Evolutionary conservation across 2,888 invertebrate species (phyloP).

Genomic region (Aelia acuminata): DNA sequence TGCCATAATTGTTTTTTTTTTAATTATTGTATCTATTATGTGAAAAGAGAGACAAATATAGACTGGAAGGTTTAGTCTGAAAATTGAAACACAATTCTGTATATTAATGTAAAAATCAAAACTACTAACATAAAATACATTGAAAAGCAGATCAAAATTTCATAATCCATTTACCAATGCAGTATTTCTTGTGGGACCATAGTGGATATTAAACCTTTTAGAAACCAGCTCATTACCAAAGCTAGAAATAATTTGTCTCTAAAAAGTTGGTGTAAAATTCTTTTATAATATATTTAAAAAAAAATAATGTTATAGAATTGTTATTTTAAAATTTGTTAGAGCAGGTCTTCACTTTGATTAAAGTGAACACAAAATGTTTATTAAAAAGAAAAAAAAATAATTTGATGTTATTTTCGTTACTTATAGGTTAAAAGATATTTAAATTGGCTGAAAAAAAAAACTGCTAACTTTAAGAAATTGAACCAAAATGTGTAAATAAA

Average conservation of each 20-base stretch:
- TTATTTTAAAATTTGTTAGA: conserved; percentile 57
- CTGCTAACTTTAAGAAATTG: conserved; percentile 13
- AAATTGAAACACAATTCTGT: not conserved
- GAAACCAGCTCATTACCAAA: conserved; percentile 28
- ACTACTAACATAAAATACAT: not conserved
- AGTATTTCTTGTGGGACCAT: conserved; percentile 45
- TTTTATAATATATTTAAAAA: conserved; percentile 2
- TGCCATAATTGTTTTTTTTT: conserved; percentile 52
- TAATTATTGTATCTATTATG: conserved; percentile 31
- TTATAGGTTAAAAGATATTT: conserved; percentile 49
- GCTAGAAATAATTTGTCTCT: conserved; percentile 50
- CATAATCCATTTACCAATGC: conserved; percentile 2
- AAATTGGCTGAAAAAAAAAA: conserved; percentile 49
- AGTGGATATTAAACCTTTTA: conserved; percentile 35
- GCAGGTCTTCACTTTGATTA: conserved; percentile 29
- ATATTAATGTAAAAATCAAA: not conserved
- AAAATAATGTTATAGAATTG: conserved; percentile 52
- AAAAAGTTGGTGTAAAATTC: conserved; percentile 14
- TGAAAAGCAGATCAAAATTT: conserved; percentile 29
- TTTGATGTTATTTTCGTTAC: conserved; percentile 59
- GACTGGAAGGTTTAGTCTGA: conserved; percentile 28
- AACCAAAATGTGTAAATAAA: conserved; percentile 32
- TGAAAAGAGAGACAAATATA: conserved; percentile 45
- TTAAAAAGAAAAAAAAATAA: conserved; percentile 18
- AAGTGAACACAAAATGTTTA: conserved; percentile 51